Percentiles rank a stretch among this genome's conserved stretches.
Conservation (phyloP, 2,797 vertebrate genomes). For the Lithobates sylvaticus region DNA sequence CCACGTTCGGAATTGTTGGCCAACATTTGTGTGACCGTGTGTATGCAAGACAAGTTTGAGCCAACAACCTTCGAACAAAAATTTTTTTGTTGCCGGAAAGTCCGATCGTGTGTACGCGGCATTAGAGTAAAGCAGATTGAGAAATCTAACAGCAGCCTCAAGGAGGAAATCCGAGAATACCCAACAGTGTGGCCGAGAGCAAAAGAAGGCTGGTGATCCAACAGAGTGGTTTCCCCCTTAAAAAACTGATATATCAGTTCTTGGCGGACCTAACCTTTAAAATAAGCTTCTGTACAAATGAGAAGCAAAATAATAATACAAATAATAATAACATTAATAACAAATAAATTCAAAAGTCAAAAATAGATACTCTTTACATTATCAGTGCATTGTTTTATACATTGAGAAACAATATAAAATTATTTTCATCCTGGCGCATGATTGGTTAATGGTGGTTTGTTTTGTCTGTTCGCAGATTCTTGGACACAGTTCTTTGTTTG, state of each 20-base stretch:
- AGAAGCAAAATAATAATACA: constrained; percentile 62
- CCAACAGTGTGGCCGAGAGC: neutral
- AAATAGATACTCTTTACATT: constrained; percentile 65
- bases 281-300: constrained; percentile 63
- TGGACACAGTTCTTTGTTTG: constrained; percentile 76
- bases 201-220: neutral
- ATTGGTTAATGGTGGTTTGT: constrained; percentile 71
- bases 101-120: no score
- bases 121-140: neutral
- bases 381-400: constrained; percentile 72
- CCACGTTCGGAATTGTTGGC: no score
- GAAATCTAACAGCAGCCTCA: neutral
- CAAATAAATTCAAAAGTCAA: constrained; percentile 57
- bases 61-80: no score
- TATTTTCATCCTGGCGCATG: constrained; percentile 53
- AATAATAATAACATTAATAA: constrained; percentile 64
- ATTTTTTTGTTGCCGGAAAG: no score
- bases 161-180: neutral
- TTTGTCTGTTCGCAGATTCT: constrained; percentile 79
- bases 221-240: neutral
- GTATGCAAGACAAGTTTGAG: no score
- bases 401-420: constrained; percentile 62
- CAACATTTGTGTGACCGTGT: no score
- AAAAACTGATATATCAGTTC: neutral
- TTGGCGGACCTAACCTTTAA: constrained; percentile 31